Evolutionary conservation across 2,888 invertebrate genomes (phyloP), one percentile per base, ranked within the genome.

Genomic region (Iphiclides podalirius): DNA sequence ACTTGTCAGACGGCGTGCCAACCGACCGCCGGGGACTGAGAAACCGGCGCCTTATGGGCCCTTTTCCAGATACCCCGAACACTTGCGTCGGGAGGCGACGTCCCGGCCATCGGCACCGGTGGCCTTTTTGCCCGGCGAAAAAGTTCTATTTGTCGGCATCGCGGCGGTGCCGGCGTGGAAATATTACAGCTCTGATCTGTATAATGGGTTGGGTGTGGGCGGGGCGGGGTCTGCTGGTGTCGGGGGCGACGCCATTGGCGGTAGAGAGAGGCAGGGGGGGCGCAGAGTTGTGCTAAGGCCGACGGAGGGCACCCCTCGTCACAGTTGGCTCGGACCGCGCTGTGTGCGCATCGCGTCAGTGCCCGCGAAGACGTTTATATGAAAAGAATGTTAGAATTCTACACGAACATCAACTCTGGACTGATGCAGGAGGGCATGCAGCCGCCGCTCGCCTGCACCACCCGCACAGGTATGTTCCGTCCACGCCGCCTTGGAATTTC

Each of bases 381-480:
- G 64, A 70, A 66, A 67, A 90, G 80, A 70, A 93, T 93, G 93
- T 90, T 93, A 85, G 93, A 93, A 75, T 93, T 93, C 79, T 93
- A 93, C 73, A 91, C 92, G 49, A 91, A 91, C 68, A 83, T 92
- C 58, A 91, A 90, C 62, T 70, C 91, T 54, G 89, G 89, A 77
- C 89, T 92, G 85, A 80, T 92, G 73, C 90, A 89, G 62, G 92
- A 92, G 58, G 81, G 81, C 47, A 77, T 86, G 77, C 86, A 91
- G 74, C 89, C 90, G 46, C 90, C 90, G 54, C 83, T 90, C 59
- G 89, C 90, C 63, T 93, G 93, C 76, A 88, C 91, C 61, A 92
- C 91, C 60, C 85, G 93, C 68, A 89, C 92, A 89, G 93, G 93
- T 93, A 76, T 89, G 83, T 74, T n/a, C n/a, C 20, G 20, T 20